Percentiles rank a stretch among this genome's conserved stretches.
phyloP scores from a whole-genome alignment of 1,140 invertebrate genomes.

The Melitaea cinxia region DNA sequence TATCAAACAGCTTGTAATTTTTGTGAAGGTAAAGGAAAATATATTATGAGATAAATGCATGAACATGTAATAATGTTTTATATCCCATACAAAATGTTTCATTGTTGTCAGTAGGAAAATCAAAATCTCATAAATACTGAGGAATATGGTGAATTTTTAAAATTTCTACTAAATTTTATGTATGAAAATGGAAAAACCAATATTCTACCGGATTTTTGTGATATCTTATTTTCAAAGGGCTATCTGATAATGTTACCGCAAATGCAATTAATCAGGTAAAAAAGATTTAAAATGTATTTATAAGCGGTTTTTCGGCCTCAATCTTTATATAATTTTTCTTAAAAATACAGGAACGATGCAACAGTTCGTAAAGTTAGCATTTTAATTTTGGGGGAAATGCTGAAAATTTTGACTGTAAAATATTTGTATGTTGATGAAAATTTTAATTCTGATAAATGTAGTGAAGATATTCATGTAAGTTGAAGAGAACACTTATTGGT shows the following conservation, averaged over 20 bases:
- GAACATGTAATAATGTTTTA: too few relatives aligned
- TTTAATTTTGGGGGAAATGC: slow-evolving; percentile 62
- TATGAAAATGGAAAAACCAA: slow-evolving; percentile 43
- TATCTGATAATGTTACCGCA: slow-evolving; percentile 63
- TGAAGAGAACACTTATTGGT: neutral
- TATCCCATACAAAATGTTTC: too few relatives aligned
- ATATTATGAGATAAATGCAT: neutral
- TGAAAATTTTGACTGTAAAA: slow-evolving; percentile 61
- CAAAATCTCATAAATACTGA: slow-evolving; percentile 53
- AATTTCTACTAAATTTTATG: slow-evolving; percentile 57
- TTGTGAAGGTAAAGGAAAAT: slow-evolving; percentile 58
- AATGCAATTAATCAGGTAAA: slow-evolving; percentile 60
- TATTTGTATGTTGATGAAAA: slow-evolving; percentile 52
- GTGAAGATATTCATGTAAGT: slow-evolving; percentile 64
- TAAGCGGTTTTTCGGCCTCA: neutral
- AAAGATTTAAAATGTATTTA: neutral
- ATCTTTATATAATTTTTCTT: neutral
- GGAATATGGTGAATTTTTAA: slow-evolving; percentile 65
- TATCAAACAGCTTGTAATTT: slow-evolving; percentile 52
- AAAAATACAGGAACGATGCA: slow-evolving; percentile 51
- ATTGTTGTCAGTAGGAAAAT: slow-evolving; percentile 50
- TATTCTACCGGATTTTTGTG: slow-evolving; percentile 53
- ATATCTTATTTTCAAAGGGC: slow-evolving; percentile 59
- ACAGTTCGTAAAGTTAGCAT: slow-evolving; percentile 64
- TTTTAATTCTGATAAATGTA: slow-evolving; percentile 37